Percentiles rank a stretch among this genome's conserved stretches.
Conservation (phyloP, 2,888 invertebrate species). For the Diaperis boleti region DNA sequence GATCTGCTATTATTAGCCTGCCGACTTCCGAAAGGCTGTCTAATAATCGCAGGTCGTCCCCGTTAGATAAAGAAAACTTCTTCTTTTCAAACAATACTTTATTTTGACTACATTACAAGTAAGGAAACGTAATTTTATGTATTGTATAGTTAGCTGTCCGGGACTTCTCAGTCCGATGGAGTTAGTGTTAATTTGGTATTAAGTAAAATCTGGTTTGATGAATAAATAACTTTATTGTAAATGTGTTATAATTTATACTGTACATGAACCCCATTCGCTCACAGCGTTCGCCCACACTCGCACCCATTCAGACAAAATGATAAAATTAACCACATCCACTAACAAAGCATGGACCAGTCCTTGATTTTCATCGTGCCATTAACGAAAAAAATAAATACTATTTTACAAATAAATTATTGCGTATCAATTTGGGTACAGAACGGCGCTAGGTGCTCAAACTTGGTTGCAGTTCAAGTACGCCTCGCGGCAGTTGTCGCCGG, state of each 20-base stretch:
- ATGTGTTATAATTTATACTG: constrained; percentile 36
- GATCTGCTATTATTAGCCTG: too few relatives aligned
- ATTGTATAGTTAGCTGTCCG: not conserved
- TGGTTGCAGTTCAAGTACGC: constrained; percentile 91
- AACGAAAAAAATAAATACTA: constrained; percentile 40
- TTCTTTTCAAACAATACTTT: not conserved
- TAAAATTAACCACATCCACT: constrained; percentile 37
- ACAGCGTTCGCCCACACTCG: constrained; percentile 12
- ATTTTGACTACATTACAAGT: not conserved
- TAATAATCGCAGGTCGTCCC: too few relatives aligned
- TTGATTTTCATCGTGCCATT: constrained; percentile 31
- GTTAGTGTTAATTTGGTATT: not conserved
- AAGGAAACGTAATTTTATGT: not conserved
- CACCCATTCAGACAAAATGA: constrained; percentile 22
- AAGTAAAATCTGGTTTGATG: constrained; percentile 1
- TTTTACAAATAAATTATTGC: constrained; percentile 44
- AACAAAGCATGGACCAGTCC: constrained; percentile 38
- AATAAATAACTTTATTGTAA: constrained; percentile 29
- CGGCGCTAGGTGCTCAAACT: constrained; percentile 72
- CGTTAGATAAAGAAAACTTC: not conserved
- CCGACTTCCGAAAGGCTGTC: too few relatives aligned
- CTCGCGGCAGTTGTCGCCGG: constrained; percentile 87
- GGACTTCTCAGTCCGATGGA: not conserved
- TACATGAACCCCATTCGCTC: constrained; percentile 36
- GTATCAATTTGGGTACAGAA: constrained; percentile 4